Evolutionary conservation across 2,113 vertebrate genomes (phyloP), one percentile per base, ranked within the genome.

Genomic region (Hymenochirus boettgeri): DNA sequence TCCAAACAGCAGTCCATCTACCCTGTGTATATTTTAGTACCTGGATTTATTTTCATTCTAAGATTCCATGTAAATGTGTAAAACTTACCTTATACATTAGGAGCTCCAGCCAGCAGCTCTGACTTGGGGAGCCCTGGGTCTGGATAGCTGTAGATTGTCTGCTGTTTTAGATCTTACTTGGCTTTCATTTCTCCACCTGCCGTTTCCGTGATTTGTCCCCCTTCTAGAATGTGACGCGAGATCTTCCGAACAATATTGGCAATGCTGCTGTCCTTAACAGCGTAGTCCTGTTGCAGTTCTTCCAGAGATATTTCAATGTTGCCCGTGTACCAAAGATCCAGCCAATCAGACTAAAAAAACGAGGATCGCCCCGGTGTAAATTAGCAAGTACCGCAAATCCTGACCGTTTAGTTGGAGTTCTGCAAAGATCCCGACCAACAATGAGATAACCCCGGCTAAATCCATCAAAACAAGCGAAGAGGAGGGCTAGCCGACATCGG

Each of bases 321-420:
- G 63, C 93, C 93, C 0, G 91, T 94, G 82, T 95, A 95, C 92
- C 92, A 95, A 80, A 80, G 48, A 94, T 86, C 93, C 93, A 95
- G 55, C 89, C 89, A 0, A 85, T 84, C 69, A 94, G 76, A 53
- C 92, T 94, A 66, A 25, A 23, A 94, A 80, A 22, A 94, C 82
- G 33, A 94, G 79, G 58, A 94, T 80, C 22, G 88, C 89, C 2
- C 92, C 92, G 0, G 89, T 77, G 78, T 95, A 95, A 65, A 94
- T 89, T 54, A 94, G 77, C 50, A 95, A 74, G 76, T 95, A 92
- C 19, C 92, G 90, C 71, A 92, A 93, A 76, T 93, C 91, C 24
- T 72, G 74, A 24, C 89, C 92, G 7, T 81, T 72, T 46, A 91
- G 79, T 74, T 91, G 85, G 27, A 94, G 75, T 11, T 85, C 79